Conservation (phyloP, 1,140 invertebrate species). For the Tetramorium alpestre region DNA sequence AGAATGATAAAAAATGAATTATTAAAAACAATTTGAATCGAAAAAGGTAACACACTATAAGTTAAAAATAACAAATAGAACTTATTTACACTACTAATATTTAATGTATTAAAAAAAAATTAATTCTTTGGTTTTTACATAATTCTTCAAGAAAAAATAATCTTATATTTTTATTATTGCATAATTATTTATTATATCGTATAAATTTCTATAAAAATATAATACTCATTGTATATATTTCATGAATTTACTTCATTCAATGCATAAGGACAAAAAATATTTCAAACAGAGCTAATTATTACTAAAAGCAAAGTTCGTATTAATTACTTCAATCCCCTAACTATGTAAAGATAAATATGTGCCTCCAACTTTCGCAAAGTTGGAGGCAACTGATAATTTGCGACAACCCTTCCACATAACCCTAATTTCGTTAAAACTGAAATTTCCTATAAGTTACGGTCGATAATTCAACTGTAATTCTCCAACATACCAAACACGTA, state of each 20-base stretch:
- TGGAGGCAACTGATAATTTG: neutral
- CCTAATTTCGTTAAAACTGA: slow-evolving; percentile 16
- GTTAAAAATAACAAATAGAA: too few relatives aligned
- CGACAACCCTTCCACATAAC: neutral
- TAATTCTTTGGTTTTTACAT: neutral
- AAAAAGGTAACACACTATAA: too few relatives aligned
- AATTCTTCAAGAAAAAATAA: neutral
- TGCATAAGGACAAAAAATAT: neutral
- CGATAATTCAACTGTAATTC: slow-evolving; percentile 30
- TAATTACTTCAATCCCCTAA: neutral
- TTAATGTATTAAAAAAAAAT: neutral
- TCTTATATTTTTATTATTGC: neutral
- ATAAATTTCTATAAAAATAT: neutral
- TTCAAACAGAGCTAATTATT: neutral
- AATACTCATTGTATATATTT: neutral
- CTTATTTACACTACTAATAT: too few relatives aligned
- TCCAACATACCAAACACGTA: neutral
- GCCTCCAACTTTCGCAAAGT: neutral
- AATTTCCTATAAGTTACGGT: slow-evolving; percentile 16
- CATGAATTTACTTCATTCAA: neutral
- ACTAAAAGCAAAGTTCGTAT: neutral
- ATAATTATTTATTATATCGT: neutral
- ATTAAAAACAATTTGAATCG: too few relatives aligned
- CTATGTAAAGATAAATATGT: neutral
- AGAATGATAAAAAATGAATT: too few relatives aligned